Percentiles rank a stretch among this genome's conserved stretches.
These are phyloP conservation scores for Rhabdomys dilectus DNA, from an alignment of 2,113 vertebrate species.

Conservation along the genomic window DNA sequence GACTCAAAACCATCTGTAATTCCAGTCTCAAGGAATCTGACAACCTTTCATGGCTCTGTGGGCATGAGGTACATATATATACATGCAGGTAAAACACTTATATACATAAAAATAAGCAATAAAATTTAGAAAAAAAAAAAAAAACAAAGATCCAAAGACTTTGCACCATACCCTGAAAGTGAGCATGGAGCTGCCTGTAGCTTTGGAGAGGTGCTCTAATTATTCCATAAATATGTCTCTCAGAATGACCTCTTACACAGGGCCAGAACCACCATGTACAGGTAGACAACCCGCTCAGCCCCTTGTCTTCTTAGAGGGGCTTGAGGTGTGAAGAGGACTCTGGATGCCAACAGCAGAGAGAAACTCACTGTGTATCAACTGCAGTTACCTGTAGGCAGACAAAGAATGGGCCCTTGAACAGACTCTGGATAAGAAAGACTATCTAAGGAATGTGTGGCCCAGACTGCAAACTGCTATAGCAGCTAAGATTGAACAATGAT, in stretches of 20 bases:
- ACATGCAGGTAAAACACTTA: no score
- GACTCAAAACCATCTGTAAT: not conserved
- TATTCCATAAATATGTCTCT: not conserved
- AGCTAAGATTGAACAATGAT: not conserved
- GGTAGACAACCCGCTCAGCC: not conserved
- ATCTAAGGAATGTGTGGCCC: constrained; percentile 35
- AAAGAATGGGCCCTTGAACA: not conserved
- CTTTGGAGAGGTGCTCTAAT: not conserved
- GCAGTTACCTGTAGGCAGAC: not conserved
- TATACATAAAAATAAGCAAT: no score
- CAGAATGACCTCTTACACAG: not conserved
- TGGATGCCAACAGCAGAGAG: not conserved
- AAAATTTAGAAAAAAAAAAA: not conserved
- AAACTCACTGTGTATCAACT: not conserved
- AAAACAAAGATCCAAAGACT: not conserved
- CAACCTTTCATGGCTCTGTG: not conserved
- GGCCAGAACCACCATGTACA: not conserved
- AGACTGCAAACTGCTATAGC: constrained; percentile 49
- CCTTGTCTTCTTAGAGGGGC: not conserved
- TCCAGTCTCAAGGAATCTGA: not conserved
- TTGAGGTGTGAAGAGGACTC: not conserved
- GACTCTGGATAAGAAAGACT: not conserved
- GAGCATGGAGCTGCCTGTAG: not conserved
- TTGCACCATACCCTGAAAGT: not conserved
- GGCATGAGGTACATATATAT: no score